Conservation (phyloP, 37 sponge, comb jelly and placozoan genomes). For the Mnemiopsis leidyi region DNA sequence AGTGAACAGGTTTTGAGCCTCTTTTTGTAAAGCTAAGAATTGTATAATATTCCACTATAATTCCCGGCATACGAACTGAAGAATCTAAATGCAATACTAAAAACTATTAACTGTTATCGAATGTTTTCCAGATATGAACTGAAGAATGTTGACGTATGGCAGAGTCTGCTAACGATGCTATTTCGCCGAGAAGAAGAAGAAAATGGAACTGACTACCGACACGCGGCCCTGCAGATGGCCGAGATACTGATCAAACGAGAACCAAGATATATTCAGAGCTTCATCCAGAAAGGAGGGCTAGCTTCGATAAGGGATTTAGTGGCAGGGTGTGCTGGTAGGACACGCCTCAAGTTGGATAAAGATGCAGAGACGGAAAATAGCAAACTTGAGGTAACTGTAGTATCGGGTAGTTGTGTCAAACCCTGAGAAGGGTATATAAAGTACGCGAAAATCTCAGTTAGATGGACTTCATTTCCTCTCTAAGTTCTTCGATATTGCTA, state of each 20-base stretch:
- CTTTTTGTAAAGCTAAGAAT: too few species aligned
- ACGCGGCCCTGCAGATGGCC: slow-evolving; percentile 9
- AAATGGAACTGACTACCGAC: neutral
- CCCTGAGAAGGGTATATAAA: too few species aligned
- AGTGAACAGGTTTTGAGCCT: too few species aligned
- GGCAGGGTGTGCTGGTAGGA: neutral
- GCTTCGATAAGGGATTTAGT: slow-evolving; percentile 1
- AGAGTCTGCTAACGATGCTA: neutral
- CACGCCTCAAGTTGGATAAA: neutral
- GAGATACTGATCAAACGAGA: neutral
- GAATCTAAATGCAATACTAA: too few species aligned
- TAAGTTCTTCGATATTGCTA: too few species aligned
- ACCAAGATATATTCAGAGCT: neutral
- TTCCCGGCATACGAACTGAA: too few species aligned
- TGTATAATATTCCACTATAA: too few species aligned
- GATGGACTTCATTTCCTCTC: too few species aligned
- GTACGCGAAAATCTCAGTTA: too few species aligned
- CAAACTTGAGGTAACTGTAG: neutral
- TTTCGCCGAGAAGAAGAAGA: neutral
- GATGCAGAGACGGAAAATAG: neutral
- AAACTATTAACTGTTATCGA: too few species aligned
- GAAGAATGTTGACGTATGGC: neutral
- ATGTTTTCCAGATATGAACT: slow-evolving; percentile 42
- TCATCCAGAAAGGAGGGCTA: slow-evolving; percentile 2
- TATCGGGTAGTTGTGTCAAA: too few species aligned